These are phyloP conservation scores for Sepiola atlantica DNA, from an alignment of 2,888 invertebrate species.

Conservation along the genomic window DNA sequence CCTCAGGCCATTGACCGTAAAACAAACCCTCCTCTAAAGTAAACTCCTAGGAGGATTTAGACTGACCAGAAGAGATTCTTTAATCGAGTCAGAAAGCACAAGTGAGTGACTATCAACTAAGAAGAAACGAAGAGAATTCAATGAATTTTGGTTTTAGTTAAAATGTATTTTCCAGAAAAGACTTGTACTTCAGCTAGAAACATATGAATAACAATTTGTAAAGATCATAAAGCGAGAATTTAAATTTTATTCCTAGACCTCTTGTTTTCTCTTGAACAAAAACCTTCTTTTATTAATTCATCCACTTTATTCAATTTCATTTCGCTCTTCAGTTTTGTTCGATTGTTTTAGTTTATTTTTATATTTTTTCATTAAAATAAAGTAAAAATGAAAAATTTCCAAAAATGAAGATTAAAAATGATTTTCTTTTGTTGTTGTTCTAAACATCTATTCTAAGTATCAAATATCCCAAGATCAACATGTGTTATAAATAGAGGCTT, in stretches of 20 bases:
- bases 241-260: background rate
- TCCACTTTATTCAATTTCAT: constrained; percentile 32
- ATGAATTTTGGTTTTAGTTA: no score
- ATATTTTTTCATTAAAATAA: no score
- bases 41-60: no score
- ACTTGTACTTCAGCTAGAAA: background rate
- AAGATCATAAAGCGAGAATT: background rate
- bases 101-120: no score
- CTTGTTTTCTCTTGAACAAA: background rate
- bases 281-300: background rate
- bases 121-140: no score
- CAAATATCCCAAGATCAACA: constrained; percentile 32
- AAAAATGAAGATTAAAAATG: background rate
- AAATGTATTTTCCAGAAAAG: no score
- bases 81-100: no score
- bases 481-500: background rate
- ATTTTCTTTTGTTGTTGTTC: constrained; percentile 5
- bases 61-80: no score
- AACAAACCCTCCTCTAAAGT: no score
- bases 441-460: background rate
- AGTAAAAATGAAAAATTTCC: no score
- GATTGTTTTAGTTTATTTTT: no score
- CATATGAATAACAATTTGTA: background rate
- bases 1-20: no score
- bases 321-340: background rate